Conservation (phyloP, 2,888 invertebrate species). For the Mellilla xanthometata region DNA sequence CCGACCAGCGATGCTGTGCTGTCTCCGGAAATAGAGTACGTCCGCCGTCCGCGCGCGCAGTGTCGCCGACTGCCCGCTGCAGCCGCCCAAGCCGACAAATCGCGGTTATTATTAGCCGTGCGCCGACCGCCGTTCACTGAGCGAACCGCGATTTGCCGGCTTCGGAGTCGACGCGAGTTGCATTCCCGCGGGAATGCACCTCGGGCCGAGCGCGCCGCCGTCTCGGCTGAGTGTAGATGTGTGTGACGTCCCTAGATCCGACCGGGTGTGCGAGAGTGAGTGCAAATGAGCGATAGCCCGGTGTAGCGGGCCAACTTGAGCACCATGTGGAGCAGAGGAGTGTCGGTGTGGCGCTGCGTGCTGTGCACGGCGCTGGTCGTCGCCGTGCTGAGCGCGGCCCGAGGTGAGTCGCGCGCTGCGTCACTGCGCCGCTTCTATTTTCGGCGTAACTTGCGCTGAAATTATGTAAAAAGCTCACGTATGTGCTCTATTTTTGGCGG, state of each 20-base stretch:
- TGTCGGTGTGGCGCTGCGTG: constrained; percentile 77
- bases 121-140: constrained; percentile 37
- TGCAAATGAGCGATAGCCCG: constrained; percentile 80
- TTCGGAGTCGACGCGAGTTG: constrained; percentile 56
- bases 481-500: constrained; percentile 77
- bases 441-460: constrained; percentile 80
- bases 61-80: constrained; percentile 55
- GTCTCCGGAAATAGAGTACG: constrained; percentile 83
- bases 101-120: constrained; percentile 61
- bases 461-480: constrained; percentile 83
- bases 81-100: constrained; percentile 60
- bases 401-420: constrained; percentile 74
- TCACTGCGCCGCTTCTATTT: constrained; percentile 76
- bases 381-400: constrained; percentile 67
- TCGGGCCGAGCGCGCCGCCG: constrained; percentile 50
- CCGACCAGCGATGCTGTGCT: constrained; percentile 84
- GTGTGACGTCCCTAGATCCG: constrained; percentile 67
- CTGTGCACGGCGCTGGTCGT: constrained; percentile 74
- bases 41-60: constrained; percentile 56
- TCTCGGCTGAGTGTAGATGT: constrained; percentile 63
- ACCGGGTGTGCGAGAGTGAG: constrained; percentile 79
- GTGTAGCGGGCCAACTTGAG: constrained; percentile 66
- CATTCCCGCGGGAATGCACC: constrained; percentile 60
- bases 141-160: constrained; percentile 53
- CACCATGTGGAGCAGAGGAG: constrained; percentile 79